Conservation (phyloP, 2,797 vertebrate genomes). For the Enteromius argenteus region DNA sequence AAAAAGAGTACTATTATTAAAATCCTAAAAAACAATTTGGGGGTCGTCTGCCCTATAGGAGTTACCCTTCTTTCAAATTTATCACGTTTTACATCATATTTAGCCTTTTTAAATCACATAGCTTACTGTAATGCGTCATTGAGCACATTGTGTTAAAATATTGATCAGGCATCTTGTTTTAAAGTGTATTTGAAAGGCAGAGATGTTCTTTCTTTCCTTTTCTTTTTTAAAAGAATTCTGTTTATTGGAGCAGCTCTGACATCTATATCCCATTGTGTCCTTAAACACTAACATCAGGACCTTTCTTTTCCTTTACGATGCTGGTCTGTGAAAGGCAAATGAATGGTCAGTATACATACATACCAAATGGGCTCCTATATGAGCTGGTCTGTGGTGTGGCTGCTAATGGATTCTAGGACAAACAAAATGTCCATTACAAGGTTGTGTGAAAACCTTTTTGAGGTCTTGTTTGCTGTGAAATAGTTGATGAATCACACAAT, state of each 20-base stretch:
- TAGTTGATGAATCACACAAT: constrained; percentile 16
- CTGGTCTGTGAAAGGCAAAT: constrained; percentile 5
- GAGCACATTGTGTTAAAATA: not conserved
- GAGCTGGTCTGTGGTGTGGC: constrained; percentile 12
- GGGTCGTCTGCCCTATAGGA: too few species aligned
- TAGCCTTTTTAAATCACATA: not conserved
- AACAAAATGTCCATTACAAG: constrained; percentile 37
- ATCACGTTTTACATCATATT: not conserved
- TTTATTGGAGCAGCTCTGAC: not conserved
- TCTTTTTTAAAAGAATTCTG: not conserved
- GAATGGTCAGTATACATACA: constrained; percentile 6
- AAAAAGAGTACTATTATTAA: not conserved
- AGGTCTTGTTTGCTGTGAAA: constrained; percentile 17
- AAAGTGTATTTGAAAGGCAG: not conserved
- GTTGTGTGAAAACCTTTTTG: constrained; percentile 14
- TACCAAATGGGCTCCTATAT: not conserved
- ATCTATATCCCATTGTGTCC: not conserved
- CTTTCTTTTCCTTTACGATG: not conserved
- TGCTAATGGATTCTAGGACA: constrained; percentile 44
- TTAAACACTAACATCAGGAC: not conserved
- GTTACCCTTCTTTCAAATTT: not conserved
- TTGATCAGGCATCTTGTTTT: not conserved
- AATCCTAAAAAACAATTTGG: not conserved
- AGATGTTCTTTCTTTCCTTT: not conserved
- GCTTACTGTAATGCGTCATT: not conserved